Percentiles rank a stretch among this genome's conserved stretches.
Conservation (phyloP, 1,140 invertebrate genomes). For the Panagrolaimus sp. region DNA sequence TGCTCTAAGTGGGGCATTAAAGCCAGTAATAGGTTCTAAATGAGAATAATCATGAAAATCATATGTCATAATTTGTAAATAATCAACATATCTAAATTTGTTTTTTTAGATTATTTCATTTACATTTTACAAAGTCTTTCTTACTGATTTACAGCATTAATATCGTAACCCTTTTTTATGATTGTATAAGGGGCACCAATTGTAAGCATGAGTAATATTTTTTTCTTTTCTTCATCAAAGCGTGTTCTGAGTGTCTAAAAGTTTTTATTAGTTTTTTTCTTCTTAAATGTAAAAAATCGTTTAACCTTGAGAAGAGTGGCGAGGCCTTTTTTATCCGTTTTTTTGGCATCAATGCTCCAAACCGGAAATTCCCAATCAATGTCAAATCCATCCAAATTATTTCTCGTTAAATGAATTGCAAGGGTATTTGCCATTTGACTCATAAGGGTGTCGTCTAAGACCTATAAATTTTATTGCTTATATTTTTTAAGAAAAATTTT, state of each 20-base stretch:
- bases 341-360: constrained; percentile 34
- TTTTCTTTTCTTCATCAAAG: constrained; percentile 14
- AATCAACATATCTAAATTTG: constrained; percentile 43
- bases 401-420: constrained; percentile 26
- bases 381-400: constrained; percentile 41
- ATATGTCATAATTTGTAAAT: constrained; percentile 50
- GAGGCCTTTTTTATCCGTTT: constrained; percentile 30
- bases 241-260: constrained; percentile 26
- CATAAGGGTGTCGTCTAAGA: constrained; percentile 20
- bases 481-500: too few species aligned
- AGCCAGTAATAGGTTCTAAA: constrained; percentile 41
- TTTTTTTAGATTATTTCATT: not conserved
- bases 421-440: constrained; percentile 13
- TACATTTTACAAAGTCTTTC: not conserved
- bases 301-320: constrained; percentile 28
- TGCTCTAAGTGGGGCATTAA: constrained; percentile 40
- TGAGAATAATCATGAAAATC: constrained; percentile 42
- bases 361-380: constrained; percentile 50
- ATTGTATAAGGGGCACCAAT: constrained; percentile 40
- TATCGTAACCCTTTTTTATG: constrained; percentile 31
- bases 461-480: constrained; percentile 22
- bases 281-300: too few species aligned
- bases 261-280: too few species aligned
- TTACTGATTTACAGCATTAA: constrained; percentile 34
- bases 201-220: constrained; percentile 31